Evolutionary conservation across 2,888 invertebrate genomes (phyloP).

Genomic region (Monoplex corrugatus): DNA sequence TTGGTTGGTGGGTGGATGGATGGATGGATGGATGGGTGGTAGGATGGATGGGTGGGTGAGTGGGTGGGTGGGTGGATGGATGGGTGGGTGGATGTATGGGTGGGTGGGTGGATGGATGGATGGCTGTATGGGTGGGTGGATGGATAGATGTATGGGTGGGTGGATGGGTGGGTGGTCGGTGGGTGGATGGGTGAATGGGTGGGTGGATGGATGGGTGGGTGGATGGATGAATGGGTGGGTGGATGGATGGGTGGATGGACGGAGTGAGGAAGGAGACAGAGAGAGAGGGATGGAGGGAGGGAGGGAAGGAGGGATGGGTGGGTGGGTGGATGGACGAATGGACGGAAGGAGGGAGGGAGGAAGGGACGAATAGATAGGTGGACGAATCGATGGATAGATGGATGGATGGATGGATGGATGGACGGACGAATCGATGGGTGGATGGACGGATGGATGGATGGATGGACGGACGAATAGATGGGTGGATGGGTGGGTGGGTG

Average conservation of each 20-base stretch:
- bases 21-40: not conserved
- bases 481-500: not conserved
- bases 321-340: not conserved
- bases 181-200: too few species aligned
- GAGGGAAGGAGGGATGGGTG: not conserved
- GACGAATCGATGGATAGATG: not conserved
- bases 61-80: not conserved
- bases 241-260: too few species aligned
- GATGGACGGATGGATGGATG: not conserved
- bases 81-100: not conserved
- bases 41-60: not conserved
- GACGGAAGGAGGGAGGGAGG: not conserved
- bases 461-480: not conserved
- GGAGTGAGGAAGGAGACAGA: too few species aligned
- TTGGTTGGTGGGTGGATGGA: not conserved
- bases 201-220: too few species aligned
- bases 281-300: too few species aligned
- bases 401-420: not conserved
- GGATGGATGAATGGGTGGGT: too few species aligned
- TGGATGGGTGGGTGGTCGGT: too few species aligned
- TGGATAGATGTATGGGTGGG: not conserved
- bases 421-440: not conserved
- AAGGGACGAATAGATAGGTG: not conserved
- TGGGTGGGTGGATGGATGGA: not conserved
- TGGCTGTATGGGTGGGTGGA: not conserved